Evolutionary conservation across 2,888 invertebrate species (phyloP), one percentile per base, ranked within the genome.

Genomic region (Drosophila mulleri): DNA sequence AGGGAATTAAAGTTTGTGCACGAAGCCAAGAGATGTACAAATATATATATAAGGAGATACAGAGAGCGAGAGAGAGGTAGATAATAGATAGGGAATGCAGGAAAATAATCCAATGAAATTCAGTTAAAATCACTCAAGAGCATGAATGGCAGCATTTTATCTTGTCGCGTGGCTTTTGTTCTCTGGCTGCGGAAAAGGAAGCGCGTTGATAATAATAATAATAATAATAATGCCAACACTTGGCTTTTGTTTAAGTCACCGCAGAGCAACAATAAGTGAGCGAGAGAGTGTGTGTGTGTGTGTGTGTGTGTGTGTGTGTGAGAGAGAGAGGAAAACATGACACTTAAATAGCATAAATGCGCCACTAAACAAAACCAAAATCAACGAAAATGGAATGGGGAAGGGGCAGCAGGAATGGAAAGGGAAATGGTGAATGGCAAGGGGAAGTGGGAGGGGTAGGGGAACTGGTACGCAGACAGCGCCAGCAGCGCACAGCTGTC

Each of bases 271-370:
- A 63, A 70, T 54, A 44, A 57, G 26, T 44, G 57, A 20, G 57
- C 20, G 42, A 32, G 6, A 44, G 44, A 35, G 3, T 2, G 57
- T 20, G 18, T 2, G 39, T 11, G 20, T 0, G 44, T 2, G 26
- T 4, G 26, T 7, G 41, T 3, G 11, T 1, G 23, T 9, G 42
- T 0, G 42, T 6, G 44, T 2, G 39, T 11, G 20, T 0, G 44
- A 7, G 44, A 1, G 37, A 6, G 35, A 23, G 41, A 26, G 37
- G 52, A 66, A 75, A 86, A 89, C 80, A 82, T 83, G 89, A 83
- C 90, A 83, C 82, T 90, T 90, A 87, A 90, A 90, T 87, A 83
- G 84, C 88, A 76, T 79, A 83, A 83, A 85, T 88, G 88, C 83
- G 89, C 82, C 83, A 88, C 87, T 90, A 86, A 90, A 83, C 90